These are phyloP conservation scores for Mycogona germanica DNA, from an alignment of 2,888 invertebrate genomes.

Conservation along the genomic window DNA sequence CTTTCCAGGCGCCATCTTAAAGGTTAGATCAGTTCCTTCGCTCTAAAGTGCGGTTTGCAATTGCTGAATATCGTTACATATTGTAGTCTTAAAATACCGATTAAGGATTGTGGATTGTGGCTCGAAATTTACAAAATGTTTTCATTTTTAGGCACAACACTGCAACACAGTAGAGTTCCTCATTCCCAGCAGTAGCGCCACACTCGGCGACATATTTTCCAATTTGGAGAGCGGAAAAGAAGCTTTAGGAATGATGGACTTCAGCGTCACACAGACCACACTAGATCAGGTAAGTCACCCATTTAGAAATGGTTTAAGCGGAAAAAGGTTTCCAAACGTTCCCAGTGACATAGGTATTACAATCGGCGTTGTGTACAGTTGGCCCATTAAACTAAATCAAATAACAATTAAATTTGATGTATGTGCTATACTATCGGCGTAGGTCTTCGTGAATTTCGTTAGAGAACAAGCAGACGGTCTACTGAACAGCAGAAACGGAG, in stretches of 20 bases:
- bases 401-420: neutral
- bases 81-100: neutral
- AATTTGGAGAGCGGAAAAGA: constrained; percentile 11
- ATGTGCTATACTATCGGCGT: neutral
- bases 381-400: too few species aligned
- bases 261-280: constrained; percentile 15
- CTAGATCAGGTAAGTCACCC: constrained; percentile 15
- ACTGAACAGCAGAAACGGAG: neutral
- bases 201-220: constrained; percentile 14
- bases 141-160: constrained; percentile 4
- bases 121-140: neutral
- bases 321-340: neutral
- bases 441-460: constrained; percentile 15
- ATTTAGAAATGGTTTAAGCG: too few species aligned
- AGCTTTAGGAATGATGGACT: constrained; percentile 11
- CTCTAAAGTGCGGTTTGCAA: too few species aligned
- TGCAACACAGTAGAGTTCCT: constrained; percentile 14
- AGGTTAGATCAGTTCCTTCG: neutral
- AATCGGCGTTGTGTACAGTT: neutral
- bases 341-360: too few species aligned
- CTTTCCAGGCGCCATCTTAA: neutral
- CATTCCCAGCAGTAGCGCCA: neutral
- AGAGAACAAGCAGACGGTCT: constrained; percentile 5
- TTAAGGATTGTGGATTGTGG: neutral
- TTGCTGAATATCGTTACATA: too few species aligned